Percentiles rank a stretch among this genome's conserved stretches.
Conservation (phyloP, 2,113 vertebrate genomes). For the Prunella fulvescens region DNA sequence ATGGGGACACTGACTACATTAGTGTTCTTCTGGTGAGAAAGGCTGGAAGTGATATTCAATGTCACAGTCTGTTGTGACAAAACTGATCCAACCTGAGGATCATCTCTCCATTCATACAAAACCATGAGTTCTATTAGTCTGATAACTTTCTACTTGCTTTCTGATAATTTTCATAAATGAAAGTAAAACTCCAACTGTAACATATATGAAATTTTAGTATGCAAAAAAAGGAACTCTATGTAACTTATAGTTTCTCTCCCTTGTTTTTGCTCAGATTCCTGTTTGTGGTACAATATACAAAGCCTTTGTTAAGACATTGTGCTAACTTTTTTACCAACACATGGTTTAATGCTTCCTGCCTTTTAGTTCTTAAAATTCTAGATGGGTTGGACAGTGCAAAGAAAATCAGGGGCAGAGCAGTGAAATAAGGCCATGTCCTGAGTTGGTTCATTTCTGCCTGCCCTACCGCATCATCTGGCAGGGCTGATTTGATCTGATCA, state of each 20-base stretch:
- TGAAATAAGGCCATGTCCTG: neutral
- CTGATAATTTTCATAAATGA: neutral
- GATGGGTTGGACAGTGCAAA: neutral
- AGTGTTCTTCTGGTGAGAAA: neutral
- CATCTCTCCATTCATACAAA: neutral
- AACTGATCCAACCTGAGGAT: neutral
- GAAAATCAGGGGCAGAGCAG: neutral
- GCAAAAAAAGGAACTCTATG: neutral
- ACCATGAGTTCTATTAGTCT: neutral
- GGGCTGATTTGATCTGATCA: slow-evolving; percentile 59
- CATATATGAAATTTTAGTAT: neutral
- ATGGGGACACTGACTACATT: neutral
- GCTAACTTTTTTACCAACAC: neutral
- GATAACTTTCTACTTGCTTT: neutral
- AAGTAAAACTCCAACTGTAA: neutral
- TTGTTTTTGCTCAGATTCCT: neutral
- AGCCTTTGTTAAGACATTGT: neutral
- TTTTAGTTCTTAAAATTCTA: neutral
- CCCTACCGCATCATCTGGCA: slow-evolving; percentile 49
- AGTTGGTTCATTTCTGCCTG: slow-evolving; percentile 44
- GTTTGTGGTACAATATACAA: neutral
- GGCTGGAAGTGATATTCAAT: neutral
- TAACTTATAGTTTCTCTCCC: neutral
- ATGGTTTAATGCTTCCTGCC: neutral
- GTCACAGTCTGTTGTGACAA: neutral